Evolutionary conservation across 2,113 vertebrate genomes (phyloP), one percentile per base, ranked within the genome.

Genomic region (Spilogale gracilis): DNA sequence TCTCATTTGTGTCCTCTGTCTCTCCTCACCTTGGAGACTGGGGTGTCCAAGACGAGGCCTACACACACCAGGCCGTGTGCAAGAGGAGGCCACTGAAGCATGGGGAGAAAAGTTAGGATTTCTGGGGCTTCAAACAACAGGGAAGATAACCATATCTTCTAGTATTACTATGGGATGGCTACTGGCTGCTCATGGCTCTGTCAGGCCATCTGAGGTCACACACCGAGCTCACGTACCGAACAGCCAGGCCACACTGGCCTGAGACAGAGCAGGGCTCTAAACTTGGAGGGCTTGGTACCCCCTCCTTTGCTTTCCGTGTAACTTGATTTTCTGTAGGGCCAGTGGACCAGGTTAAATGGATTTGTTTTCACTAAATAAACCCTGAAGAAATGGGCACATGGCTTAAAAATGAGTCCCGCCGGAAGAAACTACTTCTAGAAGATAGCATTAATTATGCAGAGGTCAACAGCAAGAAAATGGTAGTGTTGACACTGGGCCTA

Each of bases 361-460:
- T 61, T 89, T 90, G 79, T 90, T 79, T 83, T 78, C 30, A 79
- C 54, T 69, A 79, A 84, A 52, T 90, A 79, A 90, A 76, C 43
- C 52, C 50, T 69, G 80, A 85, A 63, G 61, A 76, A 60, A 89
- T 21, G 30, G 61, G 60, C 32, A 48, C 23, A 8, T 83, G 85
- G 13, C 69, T 84, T 83, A 78, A 84, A 89, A 89, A 69, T 5
- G 6, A 96, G 38, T 83, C 38, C 38, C 13, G 4, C 14, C 7
- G 12, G 71, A 74, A 65, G 16, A 56, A 56, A 96, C 27, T 81
- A 21, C 38, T 17, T 9, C 38, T 7, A 93, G 69, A 69, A 71
- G 20, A 27, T 17, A 74, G 71, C 52, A 45, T 12, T 30, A 60
- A 78, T 58, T 67, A 82, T 18, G 56, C 38, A 83, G 80, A 88